These are phyloP conservation scores for Acanthornis magna DNA, from an alignment of 2,797 vertebrate species.

Conservation along the genomic window DNA sequence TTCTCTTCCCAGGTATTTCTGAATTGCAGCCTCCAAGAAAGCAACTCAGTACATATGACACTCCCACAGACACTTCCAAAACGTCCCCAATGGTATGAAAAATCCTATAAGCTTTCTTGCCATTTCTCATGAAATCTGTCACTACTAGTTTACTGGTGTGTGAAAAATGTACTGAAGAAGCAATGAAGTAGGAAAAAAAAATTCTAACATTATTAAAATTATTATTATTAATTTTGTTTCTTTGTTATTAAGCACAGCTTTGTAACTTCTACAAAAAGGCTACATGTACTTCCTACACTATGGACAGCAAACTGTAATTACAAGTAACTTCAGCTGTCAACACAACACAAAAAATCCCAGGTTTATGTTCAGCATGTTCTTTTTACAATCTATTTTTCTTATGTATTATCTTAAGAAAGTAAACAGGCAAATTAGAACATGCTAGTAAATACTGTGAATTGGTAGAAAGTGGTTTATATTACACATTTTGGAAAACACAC, in stretches of 20 bases:
- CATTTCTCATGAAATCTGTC: background rate
- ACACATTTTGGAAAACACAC: conserved; percentile 17
- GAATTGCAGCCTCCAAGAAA: conserved; percentile 34
- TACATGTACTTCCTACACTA: background rate
- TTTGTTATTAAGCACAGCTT: background rate
- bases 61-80: background rate
- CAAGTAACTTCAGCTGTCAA: background rate
- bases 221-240: background rate
- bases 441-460: background rate
- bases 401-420: background rate
- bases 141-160: background rate
- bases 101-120: background rate
- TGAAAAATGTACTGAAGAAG: background rate
- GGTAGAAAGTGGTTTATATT: background rate
- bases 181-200: background rate
- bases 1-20: conserved; percentile 37
- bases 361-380: background rate
- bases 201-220: background rate
- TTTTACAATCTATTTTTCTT: background rate
- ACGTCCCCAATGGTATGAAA: background rate
- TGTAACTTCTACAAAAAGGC: background rate
- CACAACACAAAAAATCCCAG: background rate
- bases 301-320: background rate
- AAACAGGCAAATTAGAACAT: background rate
- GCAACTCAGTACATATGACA: background rate